Conservation (phyloP, 2,888 invertebrate genomes). For the Himalopsyche kuldschensis region DNA sequence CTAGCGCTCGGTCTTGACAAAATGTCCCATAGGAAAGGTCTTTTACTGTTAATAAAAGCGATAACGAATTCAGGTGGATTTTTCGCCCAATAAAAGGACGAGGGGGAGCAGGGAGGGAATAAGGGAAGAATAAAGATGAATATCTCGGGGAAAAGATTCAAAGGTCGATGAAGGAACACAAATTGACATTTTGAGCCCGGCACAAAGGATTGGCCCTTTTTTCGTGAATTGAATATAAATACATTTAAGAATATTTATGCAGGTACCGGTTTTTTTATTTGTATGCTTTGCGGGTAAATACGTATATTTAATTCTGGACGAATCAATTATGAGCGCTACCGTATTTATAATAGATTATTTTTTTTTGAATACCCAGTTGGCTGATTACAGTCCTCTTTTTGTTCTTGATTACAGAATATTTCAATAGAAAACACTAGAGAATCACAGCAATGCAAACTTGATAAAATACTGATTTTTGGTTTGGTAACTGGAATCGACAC, state of each 20-base stretch:
- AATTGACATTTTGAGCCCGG: slow-evolving; percentile 23
- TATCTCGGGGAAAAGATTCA: slow-evolving; percentile 24
- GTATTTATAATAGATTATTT: not conserved
- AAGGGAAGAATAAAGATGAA: slow-evolving; percentile 26
- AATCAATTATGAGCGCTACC: not conserved
- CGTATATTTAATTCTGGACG: not conserved
- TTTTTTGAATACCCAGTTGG: too few relatives aligned
- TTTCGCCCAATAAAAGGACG: slow-evolving; percentile 25
- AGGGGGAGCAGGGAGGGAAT: slow-evolving; percentile 7
- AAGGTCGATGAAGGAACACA: slow-evolving; percentile 6
- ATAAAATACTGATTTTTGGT: too few relatives aligned
- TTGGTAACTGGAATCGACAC: too few relatives aligned
- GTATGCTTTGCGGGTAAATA: not conserved
- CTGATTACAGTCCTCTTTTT: too few relatives aligned
- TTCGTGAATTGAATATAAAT: slow-evolving; percentile 14
- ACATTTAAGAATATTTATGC: not conserved
- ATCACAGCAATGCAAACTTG: too few relatives aligned
- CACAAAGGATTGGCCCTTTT: slow-evolving; percentile 8
- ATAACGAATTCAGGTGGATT: slow-evolving; percentile 29
- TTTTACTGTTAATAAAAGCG: slow-evolving; percentile 32
- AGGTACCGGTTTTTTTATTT: not conserved
- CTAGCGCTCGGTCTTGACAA: not conserved
- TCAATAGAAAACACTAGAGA: too few relatives aligned
- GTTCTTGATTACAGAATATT: too few relatives aligned
- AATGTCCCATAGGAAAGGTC: slow-evolving; percentile 1